Conservation (phyloP, 2,113 vertebrate species). For the Urocitellus parryii region DNA sequence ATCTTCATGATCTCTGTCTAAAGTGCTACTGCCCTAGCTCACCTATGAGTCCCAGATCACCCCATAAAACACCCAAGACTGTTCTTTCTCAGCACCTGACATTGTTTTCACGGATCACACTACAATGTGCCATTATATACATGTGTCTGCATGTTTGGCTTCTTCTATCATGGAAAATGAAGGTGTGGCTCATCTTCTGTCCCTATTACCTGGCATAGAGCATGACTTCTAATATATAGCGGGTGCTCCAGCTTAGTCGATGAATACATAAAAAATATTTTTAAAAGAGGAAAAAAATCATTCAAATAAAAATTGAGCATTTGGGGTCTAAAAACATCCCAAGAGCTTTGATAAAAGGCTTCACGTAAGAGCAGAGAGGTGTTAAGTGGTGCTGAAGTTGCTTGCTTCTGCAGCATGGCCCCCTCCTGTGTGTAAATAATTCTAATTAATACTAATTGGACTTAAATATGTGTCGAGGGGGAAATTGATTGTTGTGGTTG, state of each 20-base stretch:
- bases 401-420: background rate
- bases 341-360: background rate
- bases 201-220: background rate
- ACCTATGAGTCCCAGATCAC: background rate
- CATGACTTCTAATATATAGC: background rate
- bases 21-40: background rate
- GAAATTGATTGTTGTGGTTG: background rate
- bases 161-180: background rate
- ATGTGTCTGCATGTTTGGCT: background rate
- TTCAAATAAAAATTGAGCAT: background rate
- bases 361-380: background rate
- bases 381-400: background rate
- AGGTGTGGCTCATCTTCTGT: background rate
- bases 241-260: background rate
- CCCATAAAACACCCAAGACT: background rate
- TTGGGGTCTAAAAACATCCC: background rate
- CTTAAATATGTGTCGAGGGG: constrained; percentile 48
- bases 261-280: background rate
- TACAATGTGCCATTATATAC: background rate
- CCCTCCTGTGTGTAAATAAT: background rate
- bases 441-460: constrained; percentile 70
- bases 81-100: background rate
- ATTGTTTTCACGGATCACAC: background rate
- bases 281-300: background rate
- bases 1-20: background rate